These are phyloP conservation scores for Lasioglossum pauxillum DNA, from an alignment of 2,888 invertebrate species.

Conservation along the genomic window DNA sequence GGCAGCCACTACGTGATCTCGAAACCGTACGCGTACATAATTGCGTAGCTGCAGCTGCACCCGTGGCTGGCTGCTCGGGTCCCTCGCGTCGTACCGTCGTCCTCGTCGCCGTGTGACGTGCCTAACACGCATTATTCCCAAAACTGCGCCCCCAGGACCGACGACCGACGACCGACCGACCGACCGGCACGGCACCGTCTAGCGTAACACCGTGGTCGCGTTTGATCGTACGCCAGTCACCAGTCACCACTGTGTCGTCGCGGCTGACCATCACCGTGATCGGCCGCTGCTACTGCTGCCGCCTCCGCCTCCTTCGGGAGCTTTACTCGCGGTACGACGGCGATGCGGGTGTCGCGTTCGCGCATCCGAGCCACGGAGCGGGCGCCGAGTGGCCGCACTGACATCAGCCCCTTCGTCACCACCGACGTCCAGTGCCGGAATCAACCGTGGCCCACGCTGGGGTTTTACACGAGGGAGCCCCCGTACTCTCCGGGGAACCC, in stretches of 20 bases:
- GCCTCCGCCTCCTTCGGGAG: constrained; percentile 67
- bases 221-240: constrained; percentile 56
- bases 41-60: constrained; percentile 84
- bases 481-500: constrained; percentile 5
- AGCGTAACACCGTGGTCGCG: constrained; percentile 64
- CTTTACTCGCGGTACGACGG: constrained; percentile 65
- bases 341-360: constrained; percentile 72
- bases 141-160: constrained; percentile 63
- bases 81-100: constrained; percentile 65
- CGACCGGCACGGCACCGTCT: constrained; percentile 50
- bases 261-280: constrained; percentile 66
- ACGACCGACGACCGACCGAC: constrained; percentile 64
- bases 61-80: constrained; percentile 60
- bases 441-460: constrained; percentile 60
- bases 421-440: constrained; percentile 67
- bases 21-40: constrained; percentile 87
- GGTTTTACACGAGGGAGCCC: constrained; percentile 43
- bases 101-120: constrained; percentile 75
- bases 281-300: constrained; percentile 55
- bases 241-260: constrained; percentile 53
- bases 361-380: constrained; percentile 79
- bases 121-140: constrained; percentile 81
- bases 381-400: constrained; percentile 69
- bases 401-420: constrained; percentile 71
- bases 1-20: constrained; percentile 85